Base-by-base conservation (phyloP, 2,888 invertebrate species). In the Ochropacha duplaris region DNA sequence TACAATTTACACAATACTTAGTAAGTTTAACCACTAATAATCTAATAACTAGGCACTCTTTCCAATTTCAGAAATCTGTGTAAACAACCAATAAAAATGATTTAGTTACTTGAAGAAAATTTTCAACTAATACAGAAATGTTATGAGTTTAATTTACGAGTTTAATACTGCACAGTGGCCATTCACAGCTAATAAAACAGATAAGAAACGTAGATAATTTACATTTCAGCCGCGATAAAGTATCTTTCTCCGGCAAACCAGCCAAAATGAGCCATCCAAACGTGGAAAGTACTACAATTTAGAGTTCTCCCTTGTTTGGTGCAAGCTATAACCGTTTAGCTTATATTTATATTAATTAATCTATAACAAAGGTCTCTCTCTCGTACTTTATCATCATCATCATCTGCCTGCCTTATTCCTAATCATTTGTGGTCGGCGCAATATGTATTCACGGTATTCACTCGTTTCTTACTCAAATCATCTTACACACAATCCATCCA, bases 201-300 rank as follows among this genome's bases (percentile, higher is more conserved):
- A 88, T 88, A 88, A 83, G 72, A 73, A 71, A 76, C 69, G 60
- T 61, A 79, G 76, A 87, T 90, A 88, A 87, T 86, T 90, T 84
- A 87, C 83, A 83, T 83, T 83, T 81, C 76, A 69, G 70, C 65
- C 71, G 72, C 79, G 76, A 84, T 86, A 84, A 85, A 87, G 83
- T 84, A 88, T 85, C 85, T 84, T 81, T 76, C 76, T 81, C 69
- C 77, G 72, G 78, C 77, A 78, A 84, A 86, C 86, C 87, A 81
- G 80, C 84, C 86, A 80, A 87, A 91, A 91, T 90, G 90, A 89
- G 90, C 88, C 88, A 86, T 90, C 88, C 85, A 78, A 80, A 82
- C 79, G 85, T 80, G 79, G 83, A 79, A 86, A 88, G 83, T 84
- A 82, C 87, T 84, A 84, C 87, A 88, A 90, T 91, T 91, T 90